Evolutionary conservation across 2,888 invertebrate genomes (phyloP), one percentile per base, ranked within the genome.

Genomic region (Spilosoma lubricipeda): DNA sequence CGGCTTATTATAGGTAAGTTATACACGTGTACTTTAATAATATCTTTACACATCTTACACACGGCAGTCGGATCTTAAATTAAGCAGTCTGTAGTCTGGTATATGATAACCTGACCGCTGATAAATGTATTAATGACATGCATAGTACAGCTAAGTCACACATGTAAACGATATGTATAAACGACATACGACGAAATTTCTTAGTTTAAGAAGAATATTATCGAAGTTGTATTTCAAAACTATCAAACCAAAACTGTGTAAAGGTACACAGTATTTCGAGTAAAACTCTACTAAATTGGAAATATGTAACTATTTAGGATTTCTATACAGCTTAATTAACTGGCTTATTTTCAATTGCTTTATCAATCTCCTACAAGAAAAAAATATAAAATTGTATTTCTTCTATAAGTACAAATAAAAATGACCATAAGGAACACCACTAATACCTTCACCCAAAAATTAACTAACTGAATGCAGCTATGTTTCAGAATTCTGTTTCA

Each of bases 1-100:
- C 96, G 97, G 94, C 96, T 97, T 82, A 96, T 97, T 82, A 96
- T 97, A 84, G 96, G 97, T 97, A 90, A 96, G 97, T 96, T 70
- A 52, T 68, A 65, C 18, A 13, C 48, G 18, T 33, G 13, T 42
- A 39, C 27, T 23, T 23, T 3, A 13, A 30, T 11, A 30, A 30
- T 27, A 63, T 30, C 9, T 11, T n/a, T 27, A 18, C 3, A 45
- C 8, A 45, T n/a, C n/a, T 56, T 20, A 23, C 9, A 56, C 52
- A 56, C 11, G 8, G 23, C 11, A 56, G 2, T n/a, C n/a, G 23
- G 9, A 23, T 48, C 52, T 8, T 23, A 52, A 52, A 52, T 8
- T 52, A 23, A 20, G 23, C 52, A 52, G 52, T 20, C 52, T 52
- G 23, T 52, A 52, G 23, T 20, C 20, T 20, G 7, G 5, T 20